Evolutionary conservation across 2,113 vertebrate genomes (phyloP).

Genomic region (Tupaia tana): DNA sequence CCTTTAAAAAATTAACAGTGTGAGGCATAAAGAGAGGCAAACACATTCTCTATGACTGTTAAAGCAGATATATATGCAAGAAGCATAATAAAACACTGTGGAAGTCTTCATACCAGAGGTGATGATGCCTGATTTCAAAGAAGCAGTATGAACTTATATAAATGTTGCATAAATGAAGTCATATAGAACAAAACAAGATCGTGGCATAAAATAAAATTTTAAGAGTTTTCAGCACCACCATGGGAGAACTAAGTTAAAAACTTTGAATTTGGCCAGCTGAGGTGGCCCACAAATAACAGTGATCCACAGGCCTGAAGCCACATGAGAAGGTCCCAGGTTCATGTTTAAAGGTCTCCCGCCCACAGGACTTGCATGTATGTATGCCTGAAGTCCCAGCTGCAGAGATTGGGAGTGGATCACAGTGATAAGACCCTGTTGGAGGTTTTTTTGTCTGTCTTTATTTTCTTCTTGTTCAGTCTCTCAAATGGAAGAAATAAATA

Average conservation of each 20-base stretch:
- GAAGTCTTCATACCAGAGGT: background rate
- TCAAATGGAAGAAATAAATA: too few relatives aligned
- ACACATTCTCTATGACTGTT: background rate
- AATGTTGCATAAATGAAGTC: background rate
- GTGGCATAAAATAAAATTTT: background rate
- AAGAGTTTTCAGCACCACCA: conserved; percentile 16
- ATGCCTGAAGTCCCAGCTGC: too few relatives aligned
- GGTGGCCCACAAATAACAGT: too few relatives aligned
- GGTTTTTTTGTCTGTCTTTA: too few relatives aligned
- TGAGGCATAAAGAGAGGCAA: background rate
- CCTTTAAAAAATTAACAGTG: background rate
- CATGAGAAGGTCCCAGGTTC: too few relatives aligned
- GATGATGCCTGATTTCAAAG: background rate
- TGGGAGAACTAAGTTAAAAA: background rate
- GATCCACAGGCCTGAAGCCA: too few relatives aligned
- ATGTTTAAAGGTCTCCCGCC: too few relatives aligned
- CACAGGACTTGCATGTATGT: too few relatives aligned
- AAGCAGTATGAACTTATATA: background rate
- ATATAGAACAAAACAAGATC: background rate
- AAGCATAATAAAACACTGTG: background rate
- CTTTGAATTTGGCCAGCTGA: background rate
- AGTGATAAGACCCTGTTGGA: too few relatives aligned
- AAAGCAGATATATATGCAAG: background rate
- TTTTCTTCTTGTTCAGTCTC: too few relatives aligned
- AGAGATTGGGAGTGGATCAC: too few relatives aligned